phyloP scores from a whole-genome alignment of 2,797 vertebrate genomes.

The Arrhamphus sclerolepis region DNA sequence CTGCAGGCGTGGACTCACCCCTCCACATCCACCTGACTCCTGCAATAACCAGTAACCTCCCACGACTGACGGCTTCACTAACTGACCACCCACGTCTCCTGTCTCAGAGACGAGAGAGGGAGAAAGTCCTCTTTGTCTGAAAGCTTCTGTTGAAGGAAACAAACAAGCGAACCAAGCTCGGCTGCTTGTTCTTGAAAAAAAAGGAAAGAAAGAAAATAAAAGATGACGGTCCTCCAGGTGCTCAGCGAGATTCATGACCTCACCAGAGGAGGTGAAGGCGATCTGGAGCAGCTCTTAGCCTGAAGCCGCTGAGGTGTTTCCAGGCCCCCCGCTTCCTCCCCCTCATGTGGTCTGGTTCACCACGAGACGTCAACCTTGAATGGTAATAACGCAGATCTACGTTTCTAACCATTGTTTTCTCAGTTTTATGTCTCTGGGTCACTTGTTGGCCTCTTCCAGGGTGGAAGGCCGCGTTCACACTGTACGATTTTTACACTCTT shows the following conservation, averaged over 20 bases:
- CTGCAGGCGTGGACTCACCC: slow-evolving; percentile 32
- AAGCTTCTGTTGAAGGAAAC: not conserved
- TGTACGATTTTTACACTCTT: too few relatives aligned
- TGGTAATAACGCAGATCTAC: not conserved
- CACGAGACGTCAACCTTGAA: slow-evolving; percentile 44
- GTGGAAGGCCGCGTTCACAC: too few relatives aligned
- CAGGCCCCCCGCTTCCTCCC: slow-evolving; percentile 12
- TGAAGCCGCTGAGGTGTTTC: slow-evolving; percentile 32
- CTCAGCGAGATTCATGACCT: slow-evolving; percentile 27
- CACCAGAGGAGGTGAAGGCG: slow-evolving; percentile 13
- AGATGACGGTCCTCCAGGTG: slow-evolving; percentile 15
- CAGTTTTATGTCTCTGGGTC: too few relatives aligned
- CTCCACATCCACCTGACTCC: slow-evolving; percentile 33
- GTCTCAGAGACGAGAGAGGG: not conserved
- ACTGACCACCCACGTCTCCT: slow-evolving; percentile 58
- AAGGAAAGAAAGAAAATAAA: slow-evolving; percentile 14
- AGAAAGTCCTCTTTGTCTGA: slow-evolving; percentile 3
- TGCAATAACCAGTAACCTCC: slow-evolving; percentile 55
- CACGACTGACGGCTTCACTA: slow-evolving; percentile 63
- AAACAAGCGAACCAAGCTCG: not conserved
- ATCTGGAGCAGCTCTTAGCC: slow-evolving; percentile 27
- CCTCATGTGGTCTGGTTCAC: slow-evolving; percentile 24
- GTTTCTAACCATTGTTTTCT: too few relatives aligned
- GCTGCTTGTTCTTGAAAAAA: not conserved
- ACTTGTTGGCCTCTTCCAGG: too few relatives aligned